Percentiles rank a stretch among this genome's conserved stretches.
Evolutionary conservation across 2,113 vertebrate genomes (phyloP).

Genomic region (Lophius piscatorius): DNA sequence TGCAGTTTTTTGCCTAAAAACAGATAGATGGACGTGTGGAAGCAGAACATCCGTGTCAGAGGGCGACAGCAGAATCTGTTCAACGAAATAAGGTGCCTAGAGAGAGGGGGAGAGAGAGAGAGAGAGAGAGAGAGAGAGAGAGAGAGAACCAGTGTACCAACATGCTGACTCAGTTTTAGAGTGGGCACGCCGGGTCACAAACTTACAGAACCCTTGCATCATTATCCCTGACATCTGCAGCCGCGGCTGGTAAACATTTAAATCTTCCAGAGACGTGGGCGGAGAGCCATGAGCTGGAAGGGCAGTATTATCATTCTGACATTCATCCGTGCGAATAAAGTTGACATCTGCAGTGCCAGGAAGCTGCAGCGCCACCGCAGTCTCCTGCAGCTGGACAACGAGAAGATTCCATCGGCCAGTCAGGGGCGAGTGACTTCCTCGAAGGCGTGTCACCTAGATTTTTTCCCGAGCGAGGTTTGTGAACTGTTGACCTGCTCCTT

Average conservation of each 20-base stretch:
- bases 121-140: neutral
- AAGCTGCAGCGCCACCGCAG: neutral
- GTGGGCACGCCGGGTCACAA: constrained; percentile 32
- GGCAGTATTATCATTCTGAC: constrained; percentile 33
- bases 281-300: constrained; percentile 22
- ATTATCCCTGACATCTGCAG: constrained; percentile 64
- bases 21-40: too few relatives aligned
- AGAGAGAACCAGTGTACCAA: neutral
- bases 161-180: constrained; percentile 18
- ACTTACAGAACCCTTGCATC: constrained; percentile 21
- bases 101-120: neutral
- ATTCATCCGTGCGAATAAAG: constrained; percentile 26
- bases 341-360: neutral
- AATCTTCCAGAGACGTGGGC: constrained; percentile 39
- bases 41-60: too few relatives aligned
- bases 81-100: neutral
- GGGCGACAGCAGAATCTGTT: neutral
- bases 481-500: constrained; percentile 61
- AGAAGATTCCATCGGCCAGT: constrained; percentile 6
- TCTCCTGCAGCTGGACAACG: neutral
- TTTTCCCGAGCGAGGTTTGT: constrained; percentile 41
- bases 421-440: constrained; percentile 54
- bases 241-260: constrained; percentile 42
- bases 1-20: too few relatives aligned
- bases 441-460: constrained; percentile 53